Base-by-base conservation (phyloP, 2,113 vertebrate genomes). In the Calypte anna region DNA sequence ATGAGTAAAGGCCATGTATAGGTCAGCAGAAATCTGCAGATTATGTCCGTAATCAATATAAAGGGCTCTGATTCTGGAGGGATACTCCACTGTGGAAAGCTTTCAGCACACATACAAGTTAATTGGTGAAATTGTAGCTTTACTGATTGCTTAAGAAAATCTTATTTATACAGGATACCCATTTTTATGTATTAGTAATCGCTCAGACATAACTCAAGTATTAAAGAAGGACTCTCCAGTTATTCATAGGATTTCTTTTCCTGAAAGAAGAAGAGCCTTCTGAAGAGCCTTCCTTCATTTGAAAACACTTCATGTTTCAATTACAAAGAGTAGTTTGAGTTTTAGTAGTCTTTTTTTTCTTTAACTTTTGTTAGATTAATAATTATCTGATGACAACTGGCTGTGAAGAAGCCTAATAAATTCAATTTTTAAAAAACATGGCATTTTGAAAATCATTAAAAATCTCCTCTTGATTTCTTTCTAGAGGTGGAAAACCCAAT, bases 21-120 rank as follows among this genome's bases (percentile, higher is more conserved):
- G 78, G 87, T 67, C 74, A 88, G 53, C 20, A 84, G 83, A 91
- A 96, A 83, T 88, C 83, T 92, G 91, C 89, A 94, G 87, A 92
- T 77, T 59, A 86, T 78, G 53, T 43, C 66, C 25, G 28, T 53
- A 70, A 43, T n/a, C 70, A 89, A 62, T 0, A 1, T 9, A 16
- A 84, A 51, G 22, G 44, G 18, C 6, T 76, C 12, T 19, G 70
- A 46, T 48, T 58, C 38, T 40, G 31, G 51, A 78, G 33, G 20
- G 38, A 67, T 14, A 5, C 27, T 48, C 57, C 25, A 38, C 38
- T 54, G 15, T 24, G 1, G 1, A 82, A 73, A 91, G 53, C 11
- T 68, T 72, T 84, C 73, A 75, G 38, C 25, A 27, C 14, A 59
- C 62, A 38, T 10, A 24, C 13, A 57, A 69, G 5, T 36, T 50